Evolutionary conservation across 2,113 vertebrate genomes (phyloP).

Genomic region (Amia ocellicauda): DNA sequence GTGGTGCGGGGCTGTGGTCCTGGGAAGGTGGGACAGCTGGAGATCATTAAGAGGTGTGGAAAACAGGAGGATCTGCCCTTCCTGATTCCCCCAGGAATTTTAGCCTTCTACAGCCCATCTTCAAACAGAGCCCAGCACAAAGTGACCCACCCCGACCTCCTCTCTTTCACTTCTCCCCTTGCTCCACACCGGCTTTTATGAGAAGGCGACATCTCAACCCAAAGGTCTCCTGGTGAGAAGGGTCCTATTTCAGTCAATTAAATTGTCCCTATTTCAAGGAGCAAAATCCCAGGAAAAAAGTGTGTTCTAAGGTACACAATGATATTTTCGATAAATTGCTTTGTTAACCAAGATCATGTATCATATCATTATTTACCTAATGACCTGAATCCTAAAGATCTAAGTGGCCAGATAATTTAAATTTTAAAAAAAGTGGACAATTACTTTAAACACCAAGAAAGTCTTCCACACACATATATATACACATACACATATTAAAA

Average conservation of each 20-base stretch:
- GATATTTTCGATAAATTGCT: too few relatives aligned
- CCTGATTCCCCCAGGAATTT: background rate
- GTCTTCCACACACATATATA: too few relatives aligned
- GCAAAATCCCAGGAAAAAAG: too few relatives aligned
- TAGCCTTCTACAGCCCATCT: background rate
- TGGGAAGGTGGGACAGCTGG: background rate
- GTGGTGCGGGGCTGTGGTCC: background rate
- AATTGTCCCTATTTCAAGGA: too few relatives aligned
- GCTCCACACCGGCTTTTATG: background rate
- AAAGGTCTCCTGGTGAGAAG: background rate
- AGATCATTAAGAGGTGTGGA: background rate
- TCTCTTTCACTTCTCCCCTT: background rate
- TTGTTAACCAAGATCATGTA: too few relatives aligned
- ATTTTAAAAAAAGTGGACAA: too few relatives aligned
- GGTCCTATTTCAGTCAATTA: background rate
- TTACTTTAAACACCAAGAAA: too few relatives aligned
- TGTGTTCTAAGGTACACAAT: too few relatives aligned
- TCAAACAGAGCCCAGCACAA: background rate
- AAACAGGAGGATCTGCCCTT: background rate
- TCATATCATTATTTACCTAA: too few relatives aligned
- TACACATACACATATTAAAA: too few relatives aligned
- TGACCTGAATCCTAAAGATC: too few relatives aligned
- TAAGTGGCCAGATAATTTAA: too few relatives aligned
- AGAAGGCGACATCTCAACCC: background rate
- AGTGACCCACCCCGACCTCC: background rate